Evolutionary conservation across 2,797 vertebrate genomes (phyloP).

Genomic region (Hippocampus kuda): DNA sequence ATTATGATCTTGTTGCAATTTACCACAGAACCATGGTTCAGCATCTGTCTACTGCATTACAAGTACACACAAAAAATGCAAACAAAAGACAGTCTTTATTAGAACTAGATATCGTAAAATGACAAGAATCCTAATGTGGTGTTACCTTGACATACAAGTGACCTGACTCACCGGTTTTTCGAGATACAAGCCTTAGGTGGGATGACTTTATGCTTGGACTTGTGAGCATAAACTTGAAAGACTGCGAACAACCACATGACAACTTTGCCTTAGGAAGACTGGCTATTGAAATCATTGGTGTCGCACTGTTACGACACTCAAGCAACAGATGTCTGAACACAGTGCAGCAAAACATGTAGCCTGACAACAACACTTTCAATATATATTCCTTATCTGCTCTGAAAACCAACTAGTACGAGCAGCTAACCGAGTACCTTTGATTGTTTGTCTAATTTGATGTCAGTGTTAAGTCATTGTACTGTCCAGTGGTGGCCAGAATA

Average conservation of each 20-base stretch:
- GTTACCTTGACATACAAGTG: background rate
- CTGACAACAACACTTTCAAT: too few species aligned
- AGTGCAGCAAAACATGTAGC: too few species aligned
- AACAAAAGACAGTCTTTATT: constrained; percentile 36
- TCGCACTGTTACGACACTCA: too few species aligned
- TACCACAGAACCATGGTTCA: too few species aligned
- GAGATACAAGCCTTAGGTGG: background rate
- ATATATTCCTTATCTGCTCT: too few species aligned
- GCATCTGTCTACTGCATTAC: background rate
- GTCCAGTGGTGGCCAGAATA: background rate
- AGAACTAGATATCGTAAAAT: constrained; percentile 23
- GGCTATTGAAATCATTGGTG: too few species aligned
- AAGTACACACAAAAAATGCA: background rate
- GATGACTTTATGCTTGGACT: background rate
- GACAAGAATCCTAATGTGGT: background rate
- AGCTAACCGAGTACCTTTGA: too few species aligned
- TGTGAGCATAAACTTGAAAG: background rate
- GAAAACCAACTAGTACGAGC: too few species aligned
- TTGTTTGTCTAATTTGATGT: too few species aligned
- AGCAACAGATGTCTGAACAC: too few species aligned
- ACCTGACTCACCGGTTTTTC: background rate
- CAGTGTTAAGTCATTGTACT: background rate
- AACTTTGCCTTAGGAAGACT: too few species aligned
- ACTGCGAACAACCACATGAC: too few species aligned
- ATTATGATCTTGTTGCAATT: background rate